Evolutionary conservation across 2,113 vertebrate genomes (phyloP).

Genomic region (Microcebus murinus): DNA sequence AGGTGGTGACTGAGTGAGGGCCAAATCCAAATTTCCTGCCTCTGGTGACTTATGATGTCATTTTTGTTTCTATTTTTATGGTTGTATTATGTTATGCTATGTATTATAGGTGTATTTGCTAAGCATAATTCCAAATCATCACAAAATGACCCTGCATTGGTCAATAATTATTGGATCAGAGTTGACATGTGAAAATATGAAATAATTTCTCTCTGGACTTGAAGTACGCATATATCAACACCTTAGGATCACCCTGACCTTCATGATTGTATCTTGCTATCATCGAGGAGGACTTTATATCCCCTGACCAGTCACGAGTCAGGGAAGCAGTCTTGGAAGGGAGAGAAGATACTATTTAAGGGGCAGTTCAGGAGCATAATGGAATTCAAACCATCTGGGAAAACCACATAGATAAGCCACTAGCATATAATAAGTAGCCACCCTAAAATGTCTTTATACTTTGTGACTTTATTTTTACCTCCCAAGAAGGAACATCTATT

Average conservation of each 20-base stretch:
- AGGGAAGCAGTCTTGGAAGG: no score
- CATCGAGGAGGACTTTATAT: neutral
- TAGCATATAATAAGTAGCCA: rapidly evolving
- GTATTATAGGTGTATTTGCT: neutral
- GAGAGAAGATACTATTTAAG: neutral
- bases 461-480: neutral
- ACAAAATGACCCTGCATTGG: neutral
- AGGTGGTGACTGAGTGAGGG: neutral
- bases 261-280: neutral
- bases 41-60: neutral
- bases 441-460: neutral
- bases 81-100: neutral
- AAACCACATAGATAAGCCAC: neutral
- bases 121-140: neutral
- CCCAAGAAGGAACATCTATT: no score
- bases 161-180: neutral
- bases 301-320: neutral
- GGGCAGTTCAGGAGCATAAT: neutral
- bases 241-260: neutral
- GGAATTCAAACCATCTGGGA: neutral
- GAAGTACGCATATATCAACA: no score
- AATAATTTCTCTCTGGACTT: neutral
- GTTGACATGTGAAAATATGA: neutral
- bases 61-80: neutral
- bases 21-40: neutral